Conservation (phyloP, 2,113 vertebrate genomes). For the Sapayoa aenigma region DNA sequence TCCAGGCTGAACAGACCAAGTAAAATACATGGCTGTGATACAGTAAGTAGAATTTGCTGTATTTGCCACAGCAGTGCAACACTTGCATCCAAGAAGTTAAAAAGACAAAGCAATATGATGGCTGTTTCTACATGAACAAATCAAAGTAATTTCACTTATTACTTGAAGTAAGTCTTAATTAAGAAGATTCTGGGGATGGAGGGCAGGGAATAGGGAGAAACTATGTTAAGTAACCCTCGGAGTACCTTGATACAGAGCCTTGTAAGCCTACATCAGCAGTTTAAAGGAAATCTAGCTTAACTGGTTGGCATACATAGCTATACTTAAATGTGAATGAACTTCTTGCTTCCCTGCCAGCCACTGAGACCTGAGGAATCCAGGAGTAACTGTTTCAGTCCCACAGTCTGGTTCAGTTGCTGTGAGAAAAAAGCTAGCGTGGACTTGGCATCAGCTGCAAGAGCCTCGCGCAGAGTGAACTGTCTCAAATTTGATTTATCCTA, state of each 20-base stretch:
- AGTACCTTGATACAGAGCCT: background rate
- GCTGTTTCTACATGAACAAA: background rate
- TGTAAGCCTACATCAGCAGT: background rate
- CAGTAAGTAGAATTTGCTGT: background rate
- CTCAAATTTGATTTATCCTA: background rate
- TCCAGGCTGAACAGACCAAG: background rate
- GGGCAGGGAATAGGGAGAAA: background rate
- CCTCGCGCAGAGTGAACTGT: background rate
- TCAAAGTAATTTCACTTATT: background rate
- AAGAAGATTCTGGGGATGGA: background rate
- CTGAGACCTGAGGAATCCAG: background rate
- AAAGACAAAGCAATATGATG: background rate
- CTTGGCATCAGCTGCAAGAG: background rate
- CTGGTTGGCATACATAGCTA: accelerated
- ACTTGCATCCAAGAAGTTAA: background rate
- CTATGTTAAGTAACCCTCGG: background rate
- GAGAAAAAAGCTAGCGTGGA: background rate
- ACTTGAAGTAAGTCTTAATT: background rate
- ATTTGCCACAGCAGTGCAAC: background rate
- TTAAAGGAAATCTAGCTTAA: background rate
- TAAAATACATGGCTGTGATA: background rate
- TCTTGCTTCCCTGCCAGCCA: background rate
- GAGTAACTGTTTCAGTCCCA: background rate
- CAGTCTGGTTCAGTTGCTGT: background rate
- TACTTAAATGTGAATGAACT: background rate